Conservation (phyloP, 2,797 vertebrate genomes). For the Atherinosoma microstoma region DNA sequence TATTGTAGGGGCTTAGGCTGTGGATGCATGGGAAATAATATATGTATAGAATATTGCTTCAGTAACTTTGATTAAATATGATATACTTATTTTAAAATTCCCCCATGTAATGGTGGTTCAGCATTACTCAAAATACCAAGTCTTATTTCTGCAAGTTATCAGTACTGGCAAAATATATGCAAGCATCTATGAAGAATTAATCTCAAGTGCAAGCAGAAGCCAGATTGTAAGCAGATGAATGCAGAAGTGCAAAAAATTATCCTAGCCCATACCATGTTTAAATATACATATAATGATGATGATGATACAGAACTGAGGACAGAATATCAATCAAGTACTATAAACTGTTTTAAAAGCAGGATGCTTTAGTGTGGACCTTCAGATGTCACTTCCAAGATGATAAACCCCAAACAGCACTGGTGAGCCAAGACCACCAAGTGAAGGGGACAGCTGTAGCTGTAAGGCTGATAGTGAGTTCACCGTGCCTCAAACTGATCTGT, state of each 20-base stretch:
- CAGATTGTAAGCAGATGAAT: neutral
- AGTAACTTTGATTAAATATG: neutral
- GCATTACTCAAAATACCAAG: neutral
- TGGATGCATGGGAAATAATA: neutral
- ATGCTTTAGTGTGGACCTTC: conserved; percentile 10
- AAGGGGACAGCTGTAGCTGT: conserved; percentile 31
- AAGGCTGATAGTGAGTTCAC: conserved; percentile 26
- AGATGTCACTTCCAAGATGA: conserved; percentile 24
- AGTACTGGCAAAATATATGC: neutral
- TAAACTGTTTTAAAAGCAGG: neutral
- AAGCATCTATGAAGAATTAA: neutral
- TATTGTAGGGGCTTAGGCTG: neutral
- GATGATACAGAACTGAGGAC: neutral
- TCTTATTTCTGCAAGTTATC: neutral
- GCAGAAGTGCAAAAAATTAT: neutral
- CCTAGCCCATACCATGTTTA: neutral
- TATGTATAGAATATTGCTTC: neutral
- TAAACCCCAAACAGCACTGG: conserved; percentile 23
- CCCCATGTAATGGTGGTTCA: neutral
- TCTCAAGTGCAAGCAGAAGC: neutral
- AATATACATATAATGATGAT: too few species aligned
- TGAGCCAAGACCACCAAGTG: conserved; percentile 34
- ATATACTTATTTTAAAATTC: neutral
- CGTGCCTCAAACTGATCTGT: conserved; percentile 25
- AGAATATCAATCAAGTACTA: neutral